Conservation (phyloP, 1,140 invertebrate species). For the Drosophila varians region DNA sequence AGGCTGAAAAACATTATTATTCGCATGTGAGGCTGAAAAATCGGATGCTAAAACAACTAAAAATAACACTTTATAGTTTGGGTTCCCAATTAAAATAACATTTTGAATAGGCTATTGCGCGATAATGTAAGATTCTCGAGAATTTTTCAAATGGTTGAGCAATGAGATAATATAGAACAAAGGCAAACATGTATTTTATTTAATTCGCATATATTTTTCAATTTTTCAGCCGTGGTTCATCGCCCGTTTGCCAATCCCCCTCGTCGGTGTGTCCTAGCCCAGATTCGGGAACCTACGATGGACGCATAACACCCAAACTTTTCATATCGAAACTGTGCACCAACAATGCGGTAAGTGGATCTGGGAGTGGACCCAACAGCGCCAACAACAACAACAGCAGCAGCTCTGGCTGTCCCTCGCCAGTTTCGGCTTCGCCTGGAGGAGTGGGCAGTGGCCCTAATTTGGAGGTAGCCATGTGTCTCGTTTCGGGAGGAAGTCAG, state of each 20-base stretch:
- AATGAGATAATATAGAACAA: background rate
- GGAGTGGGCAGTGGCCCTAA: constrained; percentile 28
- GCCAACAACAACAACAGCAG: constrained; percentile 57
- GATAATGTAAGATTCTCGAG: background rate
- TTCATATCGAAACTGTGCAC: constrained; percentile 80
- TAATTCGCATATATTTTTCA: too few relatives aligned
- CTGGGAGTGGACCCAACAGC: constrained; percentile 26
- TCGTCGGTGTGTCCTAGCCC: constrained; percentile 80
- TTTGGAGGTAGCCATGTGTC: constrained; percentile 58
- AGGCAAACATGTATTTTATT: background rate
- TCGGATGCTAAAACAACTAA: constrained; percentile 2
- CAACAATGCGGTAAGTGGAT: constrained; percentile 56
- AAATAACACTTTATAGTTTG: constrained; percentile 21
- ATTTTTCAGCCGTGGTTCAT: constrained; percentile 84
- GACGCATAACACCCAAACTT: constrained; percentile 75
- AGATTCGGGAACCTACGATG: constrained; percentile 79
- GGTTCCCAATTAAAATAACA: constrained; percentile 15
- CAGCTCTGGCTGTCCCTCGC: constrained; percentile 76
- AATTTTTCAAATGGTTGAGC: background rate
- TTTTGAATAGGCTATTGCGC: background rate
- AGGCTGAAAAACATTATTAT: constrained; percentile 5
- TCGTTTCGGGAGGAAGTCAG: constrained; percentile 53
- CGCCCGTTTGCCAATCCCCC: constrained; percentile 84
- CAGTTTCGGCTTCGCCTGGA: constrained; percentile 65
- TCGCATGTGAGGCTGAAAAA: background rate